phyloP scores from a whole-genome alignment of 1,140 invertebrate genomes.

The Tetragnatha versicolor region DNA sequence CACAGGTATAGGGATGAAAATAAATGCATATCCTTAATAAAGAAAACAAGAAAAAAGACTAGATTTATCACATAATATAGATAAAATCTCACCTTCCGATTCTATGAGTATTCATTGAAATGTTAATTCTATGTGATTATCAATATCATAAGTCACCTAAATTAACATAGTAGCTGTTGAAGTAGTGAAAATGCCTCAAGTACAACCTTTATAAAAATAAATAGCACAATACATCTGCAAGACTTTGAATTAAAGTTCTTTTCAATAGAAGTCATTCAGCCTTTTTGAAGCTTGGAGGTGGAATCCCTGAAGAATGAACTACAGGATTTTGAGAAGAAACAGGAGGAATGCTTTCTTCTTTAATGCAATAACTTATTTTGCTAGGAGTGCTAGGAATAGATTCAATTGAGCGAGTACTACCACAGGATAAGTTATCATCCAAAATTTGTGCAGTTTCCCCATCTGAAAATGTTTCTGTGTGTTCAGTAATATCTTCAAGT shows the following conservation, averaged over 20 bases:
- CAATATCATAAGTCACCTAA: too few species aligned
- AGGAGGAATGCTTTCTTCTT: constrained; percentile 1
- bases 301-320: not conserved
- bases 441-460: constrained; percentile 50
- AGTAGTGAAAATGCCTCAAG: too few species aligned
- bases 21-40: too few species aligned
- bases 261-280: constrained; percentile 5
- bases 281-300: constrained; percentile 13
- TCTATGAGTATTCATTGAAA: too few species aligned
- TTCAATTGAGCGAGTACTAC: constrained; percentile 53
- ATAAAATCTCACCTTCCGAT: too few species aligned
- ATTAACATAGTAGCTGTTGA: too few species aligned
- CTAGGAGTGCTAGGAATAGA: constrained; percentile 51
- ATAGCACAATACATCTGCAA: constrained; percentile 17
- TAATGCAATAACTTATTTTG: constrained; percentile 26
- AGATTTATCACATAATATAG: too few species aligned
- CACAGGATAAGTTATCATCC: constrained; percentile 47
- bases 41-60: too few species aligned
- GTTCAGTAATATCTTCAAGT: constrained; percentile 57
- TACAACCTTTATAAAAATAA: constrained; percentile 45
- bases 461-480: constrained; percentile 53
- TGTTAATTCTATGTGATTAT: too few species aligned
- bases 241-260: constrained; percentile 36
- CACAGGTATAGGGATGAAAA: too few species aligned
- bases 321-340: constrained; percentile 19